phyloP scores from a whole-genome alignment of 2,113 vertebrate genomes.

The Nesoenas mayeri region DNA sequence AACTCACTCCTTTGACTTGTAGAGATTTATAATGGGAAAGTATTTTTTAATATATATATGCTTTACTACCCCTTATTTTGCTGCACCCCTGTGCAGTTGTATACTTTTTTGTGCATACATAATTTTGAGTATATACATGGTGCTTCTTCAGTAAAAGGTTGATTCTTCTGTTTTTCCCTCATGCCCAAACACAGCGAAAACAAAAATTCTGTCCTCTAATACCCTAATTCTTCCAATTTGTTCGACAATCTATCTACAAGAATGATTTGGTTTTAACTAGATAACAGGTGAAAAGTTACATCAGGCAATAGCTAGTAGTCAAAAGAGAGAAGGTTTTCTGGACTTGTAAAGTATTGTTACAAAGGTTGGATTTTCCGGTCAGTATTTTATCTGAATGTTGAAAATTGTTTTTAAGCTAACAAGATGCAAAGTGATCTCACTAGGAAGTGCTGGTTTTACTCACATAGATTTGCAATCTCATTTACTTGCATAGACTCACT shows the following conservation, averaged over 20 bases:
- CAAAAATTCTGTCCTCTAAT: not conserved
- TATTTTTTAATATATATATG: not conserved
- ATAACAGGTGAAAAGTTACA: not conserved
- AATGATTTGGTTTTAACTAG: slow-evolving; percentile 5
- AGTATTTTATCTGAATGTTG: slow-evolving; percentile 6
- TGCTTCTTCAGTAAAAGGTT: not conserved
- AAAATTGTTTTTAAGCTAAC: slow-evolving; percentile 70
- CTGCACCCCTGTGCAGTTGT: not conserved
- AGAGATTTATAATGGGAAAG: not conserved
- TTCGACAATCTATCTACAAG: not conserved
- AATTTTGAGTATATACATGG: not conserved
- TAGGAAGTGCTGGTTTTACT: slow-evolving; percentile 63
- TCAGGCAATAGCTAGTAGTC: not conserved
- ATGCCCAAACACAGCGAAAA: not conserved
- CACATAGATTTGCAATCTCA: slow-evolving; percentile 45
- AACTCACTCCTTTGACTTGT: not conserved
- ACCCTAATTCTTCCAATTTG: not conserved
- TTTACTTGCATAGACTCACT: slow-evolving; percentile 67
- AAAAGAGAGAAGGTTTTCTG: not conserved
- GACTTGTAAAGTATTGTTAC: not conserved
- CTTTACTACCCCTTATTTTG: not conserved
- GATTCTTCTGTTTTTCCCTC: not conserved
- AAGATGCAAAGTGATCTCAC: slow-evolving; percentile 61
- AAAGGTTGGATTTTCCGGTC: slow-evolving; percentile 4
- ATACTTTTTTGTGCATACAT: not conserved